phyloP scores from a whole-genome alignment of 2,113 vertebrate species.

The Thryonomys swinderianus region DNA sequence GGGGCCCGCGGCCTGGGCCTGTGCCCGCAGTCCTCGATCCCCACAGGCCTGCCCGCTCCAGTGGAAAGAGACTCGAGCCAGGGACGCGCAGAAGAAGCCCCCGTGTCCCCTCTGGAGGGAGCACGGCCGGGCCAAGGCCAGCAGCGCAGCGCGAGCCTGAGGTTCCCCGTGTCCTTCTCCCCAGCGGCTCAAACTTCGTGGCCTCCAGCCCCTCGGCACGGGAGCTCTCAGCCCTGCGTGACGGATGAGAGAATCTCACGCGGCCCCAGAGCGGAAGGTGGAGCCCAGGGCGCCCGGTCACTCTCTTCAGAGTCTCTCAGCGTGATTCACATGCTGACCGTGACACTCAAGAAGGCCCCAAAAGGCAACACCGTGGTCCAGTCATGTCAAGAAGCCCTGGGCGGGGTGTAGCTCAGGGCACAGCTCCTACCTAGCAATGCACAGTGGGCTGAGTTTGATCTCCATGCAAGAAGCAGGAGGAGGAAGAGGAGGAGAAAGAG shows the following conservation, averaged over 20 bases:
- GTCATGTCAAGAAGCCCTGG: background rate
- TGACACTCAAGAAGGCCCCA: background rate
- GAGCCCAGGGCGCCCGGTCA: too few species aligned
- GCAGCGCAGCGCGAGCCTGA: background rate
- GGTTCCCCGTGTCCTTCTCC: background rate
- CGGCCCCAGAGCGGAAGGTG: background rate
- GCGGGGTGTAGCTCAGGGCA: background rate
- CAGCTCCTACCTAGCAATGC: background rate
- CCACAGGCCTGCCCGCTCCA: background rate
- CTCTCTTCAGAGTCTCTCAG: background rate
- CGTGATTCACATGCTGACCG: background rate
- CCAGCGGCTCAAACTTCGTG: background rate
- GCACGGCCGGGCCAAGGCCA: background rate
- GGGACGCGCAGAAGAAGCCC: background rate
- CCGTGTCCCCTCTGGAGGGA: background rate
- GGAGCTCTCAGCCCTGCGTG: background rate
- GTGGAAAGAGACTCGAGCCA: background rate
- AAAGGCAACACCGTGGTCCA: background rate
- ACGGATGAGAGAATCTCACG: background rate
- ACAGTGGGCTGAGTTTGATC: background rate
- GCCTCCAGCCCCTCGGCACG: background rate
- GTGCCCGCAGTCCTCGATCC: background rate
- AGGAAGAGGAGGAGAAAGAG: background rate
- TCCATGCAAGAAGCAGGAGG: background rate
- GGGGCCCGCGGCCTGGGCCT: background rate